Evolutionary conservation across 2,888 invertebrate genomes (phyloP), one percentile per base, ranked within the genome.

Genomic region (Drosophila rellima): DNA sequence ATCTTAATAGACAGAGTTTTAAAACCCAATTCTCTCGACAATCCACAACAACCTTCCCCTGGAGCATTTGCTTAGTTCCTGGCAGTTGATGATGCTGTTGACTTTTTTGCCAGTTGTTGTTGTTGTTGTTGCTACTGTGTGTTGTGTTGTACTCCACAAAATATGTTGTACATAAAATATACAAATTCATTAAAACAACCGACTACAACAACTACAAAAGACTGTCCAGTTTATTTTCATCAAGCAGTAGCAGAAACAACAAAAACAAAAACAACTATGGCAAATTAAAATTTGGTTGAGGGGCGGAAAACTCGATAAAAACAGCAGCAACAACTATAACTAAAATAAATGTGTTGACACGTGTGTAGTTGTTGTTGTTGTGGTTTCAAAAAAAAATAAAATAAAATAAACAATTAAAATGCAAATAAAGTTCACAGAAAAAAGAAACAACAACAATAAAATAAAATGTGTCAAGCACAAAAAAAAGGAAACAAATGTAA

Each of bases 151-250:
- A 56, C 45, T 77, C 67, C 81, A 51, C 64, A 69, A 80, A 75
- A 82, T 80, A 76, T 80, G 83, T 76, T 82, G 59, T 61, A 71
- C 65, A 71, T 67, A 77, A 77, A 70, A 74, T 83, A 66, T 76
- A 67, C 74, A 70, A 70, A 83, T 83, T 80, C 84, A 83, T 87
- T 81, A 80, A 87, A 80, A 73, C 54, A 70, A 64, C 66, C 80
- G 62, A 61, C 64, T 59, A 55, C 44, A 63, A 70, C 77, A 62
- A 64, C 57, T 42, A 56, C 57, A 72, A 66, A 47, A 57, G 31
- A 35, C 29, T 55, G 51, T 18, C 26, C 26, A 73, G 78, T 78
- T 78, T 78, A 78, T 76, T 60, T 78, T 74, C 48, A 66, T 62
- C 40, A 65, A 55, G 51, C 57, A 56, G 35, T 60, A 63, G 7